These are phyloP conservation scores for Cyclargus thomasi DNA, from an alignment of 1,140 invertebrate genomes.

Conservation along the genomic window DNA sequence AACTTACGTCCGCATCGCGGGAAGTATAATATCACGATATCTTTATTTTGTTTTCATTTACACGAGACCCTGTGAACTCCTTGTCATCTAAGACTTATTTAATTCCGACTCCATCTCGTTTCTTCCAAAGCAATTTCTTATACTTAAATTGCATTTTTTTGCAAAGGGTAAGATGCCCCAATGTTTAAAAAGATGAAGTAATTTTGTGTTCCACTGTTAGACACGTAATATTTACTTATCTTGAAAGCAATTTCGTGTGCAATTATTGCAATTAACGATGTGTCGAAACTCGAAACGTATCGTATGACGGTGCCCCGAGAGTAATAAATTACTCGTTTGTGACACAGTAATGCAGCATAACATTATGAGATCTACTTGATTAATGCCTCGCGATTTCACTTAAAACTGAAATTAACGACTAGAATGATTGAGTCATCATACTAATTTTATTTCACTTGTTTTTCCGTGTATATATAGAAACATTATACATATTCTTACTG, in stretches of 20 bases:
- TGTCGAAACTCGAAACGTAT: background rate
- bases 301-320: background rate
- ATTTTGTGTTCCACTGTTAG: too few relatives aligned
- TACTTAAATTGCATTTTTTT: too few relatives aligned
- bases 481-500: too few relatives aligned
- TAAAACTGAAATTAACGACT: background rate
- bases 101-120: background rate
- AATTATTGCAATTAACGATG: background rate
- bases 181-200: too few relatives aligned
- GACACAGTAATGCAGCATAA: background rate
- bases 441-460: background rate
- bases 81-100: background rate
- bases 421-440: background rate
- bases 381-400: background rate
- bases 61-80: background rate
- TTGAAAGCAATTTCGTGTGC: background rate
- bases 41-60: background rate
- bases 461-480: background rate
- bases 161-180: too few relatives aligned
- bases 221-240: background rate
- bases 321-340: background rate
- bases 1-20: background rate
- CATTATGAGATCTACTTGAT: background rate
- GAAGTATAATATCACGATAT: background rate
- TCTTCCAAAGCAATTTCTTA: background rate